Evolutionary conservation across 2,888 invertebrate genomes (phyloP).

Genomic region (Podotricha telesiphe): DNA sequence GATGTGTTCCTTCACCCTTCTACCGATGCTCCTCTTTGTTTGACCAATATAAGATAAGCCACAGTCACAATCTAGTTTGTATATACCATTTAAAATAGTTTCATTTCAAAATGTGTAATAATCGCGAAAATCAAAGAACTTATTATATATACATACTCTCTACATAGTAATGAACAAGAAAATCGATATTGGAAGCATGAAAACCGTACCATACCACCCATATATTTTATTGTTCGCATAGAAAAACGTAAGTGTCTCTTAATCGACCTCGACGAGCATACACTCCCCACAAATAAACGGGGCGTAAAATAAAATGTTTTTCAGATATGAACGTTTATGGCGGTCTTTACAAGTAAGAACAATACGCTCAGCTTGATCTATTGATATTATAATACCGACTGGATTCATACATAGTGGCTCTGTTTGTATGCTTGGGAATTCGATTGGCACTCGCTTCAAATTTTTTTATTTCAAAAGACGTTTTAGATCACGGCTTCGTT

Average conservation of each 20-base stretch:
- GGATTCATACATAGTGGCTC: no score
- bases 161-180: background rate
- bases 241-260: slow-evolving; percentile 17
- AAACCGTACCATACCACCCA: background rate
- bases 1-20: no score
- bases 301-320: slow-evolving; percentile 28
- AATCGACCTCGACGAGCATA: slow-evolving; percentile 20
- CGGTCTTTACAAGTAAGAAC: slow-evolving; percentile 24
- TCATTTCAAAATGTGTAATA: no score
- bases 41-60: no score
- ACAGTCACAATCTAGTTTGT: no score
- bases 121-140: no score
- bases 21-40: no score
- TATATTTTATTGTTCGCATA: slow-evolving; percentile 17
- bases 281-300: slow-evolving; percentile 23
- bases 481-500: no score
- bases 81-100: no score
- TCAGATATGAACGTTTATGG: slow-evolving; percentile 20
- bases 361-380: slow-evolving; percentile 30
- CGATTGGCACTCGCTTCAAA: no score
- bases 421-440: no score
- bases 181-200: slow-evolving; percentile 2
- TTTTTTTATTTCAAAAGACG: no score
- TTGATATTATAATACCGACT: slow-evolving; percentile 8
- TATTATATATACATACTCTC: background rate